Base-by-base conservation (phyloP, 2,888 invertebrate genomes). In the Diogma glabrata region DNA sequence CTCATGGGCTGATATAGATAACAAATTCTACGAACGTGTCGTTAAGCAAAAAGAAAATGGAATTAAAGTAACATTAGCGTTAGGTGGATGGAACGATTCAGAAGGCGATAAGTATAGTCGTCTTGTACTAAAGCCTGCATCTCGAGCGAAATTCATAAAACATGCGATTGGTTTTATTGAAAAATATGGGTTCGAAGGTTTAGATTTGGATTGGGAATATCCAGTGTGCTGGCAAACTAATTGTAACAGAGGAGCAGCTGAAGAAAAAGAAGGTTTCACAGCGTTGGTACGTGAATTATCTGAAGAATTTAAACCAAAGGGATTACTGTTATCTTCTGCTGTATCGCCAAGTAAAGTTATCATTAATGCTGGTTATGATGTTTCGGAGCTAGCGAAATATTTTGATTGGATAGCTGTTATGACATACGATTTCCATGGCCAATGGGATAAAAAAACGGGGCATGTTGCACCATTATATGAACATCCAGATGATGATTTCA, bases 61-160 rank as follows among this genome's bases (percentile, higher is more conserved):
- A 1, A 74, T 90, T 30, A 94, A 92, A 66, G 88, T 92, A 0
- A 80, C 87, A 0, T 70, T 95, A 10, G 93, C 89, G 2, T 73
- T 95, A 20, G 95, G 94, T n/a, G 94, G 94, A 3, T 94, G 94
- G 93, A 93, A 91, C 63, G 91, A 94, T 67, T 93, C 91, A 0
- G 83, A 81, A 28, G 90, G 89, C 0, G 89, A 90, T 64, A 92
- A 92, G 63, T 92, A 92, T 67, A 90, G 90, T 20, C 77, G 84
- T 53, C 67, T 92, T 19, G 91, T 90, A 1, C 85, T 89, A 60
- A 83, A 77, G 63, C 81, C 87, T 0, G 65, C 76, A 2, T 81
- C 87, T 0, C 76, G 91, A 49, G 73, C 75, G 0, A 77, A 79
- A 56, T 93, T 92, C 61, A 78, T 90, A 8, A 73, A 75, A 5